Evolutionary conservation across 2,888 invertebrate genomes (phyloP).

Genomic region (Apantesis nais): DNA sequence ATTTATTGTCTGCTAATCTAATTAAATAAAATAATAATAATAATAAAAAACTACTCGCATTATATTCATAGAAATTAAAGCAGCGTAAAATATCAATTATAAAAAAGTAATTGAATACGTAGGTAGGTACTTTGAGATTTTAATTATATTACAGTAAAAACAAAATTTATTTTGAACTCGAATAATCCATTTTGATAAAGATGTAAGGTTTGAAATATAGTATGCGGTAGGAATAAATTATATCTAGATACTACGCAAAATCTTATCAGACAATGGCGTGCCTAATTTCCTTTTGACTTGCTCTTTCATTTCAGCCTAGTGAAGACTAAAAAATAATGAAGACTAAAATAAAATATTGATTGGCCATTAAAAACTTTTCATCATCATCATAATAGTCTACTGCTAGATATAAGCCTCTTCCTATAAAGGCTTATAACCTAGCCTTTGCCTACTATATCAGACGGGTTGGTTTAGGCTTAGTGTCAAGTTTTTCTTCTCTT

Average conservation of each 20-base stretch:
- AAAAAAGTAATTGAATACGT: background rate
- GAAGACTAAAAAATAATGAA: no score
- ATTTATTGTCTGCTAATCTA: no score
- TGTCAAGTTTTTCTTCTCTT: no score
- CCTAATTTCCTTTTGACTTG: background rate
- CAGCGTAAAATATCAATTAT: background rate
- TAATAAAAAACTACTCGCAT: no score
- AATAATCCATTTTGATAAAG: slow-evolving; percentile 5
- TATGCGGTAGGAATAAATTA: slow-evolving; percentile 9
- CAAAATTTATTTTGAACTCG: background rate
- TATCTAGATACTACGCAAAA: slow-evolving; percentile 5
- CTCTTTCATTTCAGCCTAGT: background rate
- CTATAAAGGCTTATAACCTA: no score
- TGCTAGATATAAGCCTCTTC: no score
- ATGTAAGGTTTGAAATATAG: slow-evolving; percentile 2
- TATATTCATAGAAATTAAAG: background rate
- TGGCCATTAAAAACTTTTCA: no score
- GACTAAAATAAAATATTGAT: background rate
- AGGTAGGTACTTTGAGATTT: background rate
- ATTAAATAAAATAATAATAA: no score
- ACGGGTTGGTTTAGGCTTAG: no score
- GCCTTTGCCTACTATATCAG: no score
- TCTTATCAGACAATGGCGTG: background rate
- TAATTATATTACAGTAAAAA: background rate
- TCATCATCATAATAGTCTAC: no score